Evolutionary conservation across 2,888 invertebrate species (phyloP), one percentile per base, ranked within the genome.

Genomic region (Psococerastis gibbosa): DNA sequence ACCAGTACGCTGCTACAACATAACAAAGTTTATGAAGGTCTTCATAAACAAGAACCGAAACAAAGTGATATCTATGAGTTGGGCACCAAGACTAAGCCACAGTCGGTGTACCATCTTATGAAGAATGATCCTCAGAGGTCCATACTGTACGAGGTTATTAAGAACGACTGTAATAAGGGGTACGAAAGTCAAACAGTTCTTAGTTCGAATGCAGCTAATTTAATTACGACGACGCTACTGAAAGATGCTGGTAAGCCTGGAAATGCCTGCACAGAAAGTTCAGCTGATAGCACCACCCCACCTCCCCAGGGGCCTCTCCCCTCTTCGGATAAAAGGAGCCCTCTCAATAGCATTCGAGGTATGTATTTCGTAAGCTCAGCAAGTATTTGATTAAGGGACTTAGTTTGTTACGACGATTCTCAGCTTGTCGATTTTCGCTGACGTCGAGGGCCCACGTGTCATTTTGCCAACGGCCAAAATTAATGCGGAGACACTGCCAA

Each of bases 141-240:
- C n/a, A 38, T 38, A 13, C 20, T 38, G 5, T 38, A 38, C 20
- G 38, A 38, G 20, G 38, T 38, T 11, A 38, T 38, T 18, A 38
- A 38, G 20, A 38, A 38, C 20, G 38, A 38, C 6, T 3, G n/a
- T 15, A 17, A 15, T 13, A 38, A 38, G 22, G 22, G 20, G 38
- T 38, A 18, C 20, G 38, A 38, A 38, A 20, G 38, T 3, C 38
- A 38, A 38, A 38, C 38, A 22, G 38, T 38, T 38, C 20, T 38
- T 18, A 38, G 38, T 20, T 38, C 38, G 18, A 38, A 20, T 11
- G 20, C 38, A 13, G 38, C 38, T 11, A 38, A 38, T 38, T 38
- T 38, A 20, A 38, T 38, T 13, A 38, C 38, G n/a, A 38, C 18
- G 16, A 38, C 20, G n/a, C 22, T 38, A 18, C 8, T 38, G 16